phyloP scores from a whole-genome alignment of 2,888 invertebrate species.

The Petrolisthes cinctipes region DNA sequence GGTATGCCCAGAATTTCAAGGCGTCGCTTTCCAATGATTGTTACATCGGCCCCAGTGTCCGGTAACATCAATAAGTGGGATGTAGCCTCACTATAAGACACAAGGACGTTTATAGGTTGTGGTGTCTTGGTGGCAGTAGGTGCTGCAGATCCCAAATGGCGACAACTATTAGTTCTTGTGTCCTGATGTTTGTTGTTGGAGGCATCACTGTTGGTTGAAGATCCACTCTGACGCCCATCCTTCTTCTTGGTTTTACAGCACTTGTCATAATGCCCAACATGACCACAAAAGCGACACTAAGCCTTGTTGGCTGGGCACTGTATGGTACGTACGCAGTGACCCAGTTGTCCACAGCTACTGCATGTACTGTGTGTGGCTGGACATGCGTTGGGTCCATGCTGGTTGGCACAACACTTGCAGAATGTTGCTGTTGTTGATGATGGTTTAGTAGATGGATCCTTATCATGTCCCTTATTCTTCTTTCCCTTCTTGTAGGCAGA shows the following conservation, averaged over 20 bases:
- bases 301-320: too few species aligned
- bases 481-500: background rate
- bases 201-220: background rate
- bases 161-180: background rate
- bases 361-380: background rate
- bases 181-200: background rate
- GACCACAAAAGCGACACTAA: constrained; percentile 3
- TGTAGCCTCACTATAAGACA: background rate
- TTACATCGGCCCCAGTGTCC: background rate
- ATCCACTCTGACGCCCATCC: background rate
- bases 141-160: constrained; percentile 5
- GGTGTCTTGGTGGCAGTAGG: background rate
- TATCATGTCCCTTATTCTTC: background rate
- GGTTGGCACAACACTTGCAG: background rate
- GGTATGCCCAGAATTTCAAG: constrained; percentile 12
- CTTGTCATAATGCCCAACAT: background rate
- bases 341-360: background rate
- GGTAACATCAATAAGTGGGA: constrained; percentile 23
- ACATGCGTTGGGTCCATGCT: background rate
- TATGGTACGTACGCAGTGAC: background rate
- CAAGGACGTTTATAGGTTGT: background rate
- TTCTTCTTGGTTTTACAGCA: background rate
- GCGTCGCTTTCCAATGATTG: background rate
- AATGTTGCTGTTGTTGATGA: background rate
- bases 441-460: background rate